Conservation (phyloP, 2,888 invertebrate genomes). For the Leptopilina drosophilae region DNA sequence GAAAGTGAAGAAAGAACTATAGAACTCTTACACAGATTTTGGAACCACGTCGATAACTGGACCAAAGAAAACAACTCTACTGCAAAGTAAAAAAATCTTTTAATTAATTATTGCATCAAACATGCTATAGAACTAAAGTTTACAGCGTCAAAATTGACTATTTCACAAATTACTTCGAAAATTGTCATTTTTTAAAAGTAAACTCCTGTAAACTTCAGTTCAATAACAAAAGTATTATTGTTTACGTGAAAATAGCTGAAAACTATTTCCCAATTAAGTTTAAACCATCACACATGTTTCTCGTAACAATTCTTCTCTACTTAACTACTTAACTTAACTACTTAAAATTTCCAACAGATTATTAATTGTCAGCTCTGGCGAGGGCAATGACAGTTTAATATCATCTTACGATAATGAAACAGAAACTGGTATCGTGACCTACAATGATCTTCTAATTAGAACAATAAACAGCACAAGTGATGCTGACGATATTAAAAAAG, state of each 20-base stretch:
- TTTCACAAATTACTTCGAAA: too few relatives aligned
- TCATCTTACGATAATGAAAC: conserved; percentile 69
- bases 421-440: conserved; percentile 61
- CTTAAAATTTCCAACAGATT: conserved; percentile 60
- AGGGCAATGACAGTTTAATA: conserved; percentile 60
- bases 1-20: conserved; percentile 53
- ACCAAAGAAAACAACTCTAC: conserved; percentile 53
- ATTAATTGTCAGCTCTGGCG: conserved; percentile 67
- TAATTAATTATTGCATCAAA: neutral
- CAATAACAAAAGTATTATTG: too few relatives aligned
- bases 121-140: too few relatives aligned
- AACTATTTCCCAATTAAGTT: too few relatives aligned
- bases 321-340: conserved; percentile 15
- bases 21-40: conserved; percentile 60
- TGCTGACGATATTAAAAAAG: conserved; percentile 61
- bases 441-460: conserved; percentile 69
- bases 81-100: conserved; percentile 62
- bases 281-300: neutral
- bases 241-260: too few relatives aligned
- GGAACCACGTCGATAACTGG: conserved; percentile 64
- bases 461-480: conserved; percentile 57
- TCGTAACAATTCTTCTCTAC: neutral
- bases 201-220: too few relatives aligned
- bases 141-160: too few relatives aligned
- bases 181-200: too few relatives aligned